Evolutionary conservation across 2,113 vertebrate species (phyloP).

Genomic region (Choloepus hoffmanni): DNA sequence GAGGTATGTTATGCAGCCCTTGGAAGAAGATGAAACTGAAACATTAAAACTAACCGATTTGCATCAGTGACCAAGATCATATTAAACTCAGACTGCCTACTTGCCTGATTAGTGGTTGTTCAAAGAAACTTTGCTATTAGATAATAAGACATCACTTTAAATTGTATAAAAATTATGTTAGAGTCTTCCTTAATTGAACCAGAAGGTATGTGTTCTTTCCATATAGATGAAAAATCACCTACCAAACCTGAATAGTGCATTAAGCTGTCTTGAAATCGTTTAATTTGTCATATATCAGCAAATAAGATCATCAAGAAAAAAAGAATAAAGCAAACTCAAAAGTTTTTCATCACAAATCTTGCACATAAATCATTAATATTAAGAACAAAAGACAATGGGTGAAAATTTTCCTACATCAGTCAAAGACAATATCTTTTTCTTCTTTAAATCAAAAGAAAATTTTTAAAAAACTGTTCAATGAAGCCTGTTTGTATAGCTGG

Average conservation of each 20-base stretch:
- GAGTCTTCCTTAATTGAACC: background rate
- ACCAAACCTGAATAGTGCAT: background rate
- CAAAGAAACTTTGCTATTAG: conserved; percentile 5
- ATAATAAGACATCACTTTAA: background rate
- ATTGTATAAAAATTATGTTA: background rate
- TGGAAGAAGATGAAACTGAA: conserved; percentile 13
- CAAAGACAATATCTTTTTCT: background rate
- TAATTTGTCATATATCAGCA: background rate
- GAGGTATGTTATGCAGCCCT: background rate
- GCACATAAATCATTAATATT: background rate
- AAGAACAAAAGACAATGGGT: conserved; percentile 12
- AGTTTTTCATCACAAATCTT: conserved; percentile 20
- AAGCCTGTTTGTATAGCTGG: background rate
- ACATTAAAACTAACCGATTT: background rate
- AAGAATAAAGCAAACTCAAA: background rate
- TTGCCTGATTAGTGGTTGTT: background rate
- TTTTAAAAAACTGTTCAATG: background rate
- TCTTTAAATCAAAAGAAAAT: conserved; percentile 24
- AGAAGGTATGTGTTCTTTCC: background rate
- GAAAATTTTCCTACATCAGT: background rate
- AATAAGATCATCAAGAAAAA: background rate
- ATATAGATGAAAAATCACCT: background rate
- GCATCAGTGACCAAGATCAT: background rate
- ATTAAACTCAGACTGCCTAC: background rate
- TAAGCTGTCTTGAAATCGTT: conserved; percentile 23